Conservation (phyloP, 2,113 vertebrate genomes). For the Plotosus lineatus region DNA sequence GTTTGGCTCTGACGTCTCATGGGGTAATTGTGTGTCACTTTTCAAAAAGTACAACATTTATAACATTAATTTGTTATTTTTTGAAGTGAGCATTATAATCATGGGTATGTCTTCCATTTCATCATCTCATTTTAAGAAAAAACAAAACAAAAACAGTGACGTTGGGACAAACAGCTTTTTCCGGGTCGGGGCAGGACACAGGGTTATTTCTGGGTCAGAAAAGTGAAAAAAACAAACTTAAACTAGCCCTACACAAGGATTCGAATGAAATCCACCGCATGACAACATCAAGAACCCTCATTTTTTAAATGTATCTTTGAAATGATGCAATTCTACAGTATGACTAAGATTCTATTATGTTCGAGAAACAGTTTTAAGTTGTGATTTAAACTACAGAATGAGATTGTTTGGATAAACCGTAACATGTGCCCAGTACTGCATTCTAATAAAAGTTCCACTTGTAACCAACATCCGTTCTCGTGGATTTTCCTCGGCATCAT, state of each 20-base stretch:
- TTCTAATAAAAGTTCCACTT: slow-evolving; percentile 46
- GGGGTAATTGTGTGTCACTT: background rate
- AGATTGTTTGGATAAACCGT: background rate
- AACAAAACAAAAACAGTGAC: too few relatives aligned
- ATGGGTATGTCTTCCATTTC: background rate
- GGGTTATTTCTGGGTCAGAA: background rate
- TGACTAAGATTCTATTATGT: background rate
- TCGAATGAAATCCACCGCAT: slow-evolving; percentile 12
- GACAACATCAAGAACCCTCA: background rate
- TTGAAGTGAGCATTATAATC: background rate
- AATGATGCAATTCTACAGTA: too few relatives aligned
- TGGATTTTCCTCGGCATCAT: background rate
- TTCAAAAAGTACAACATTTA: background rate
- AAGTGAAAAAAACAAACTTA: background rate
- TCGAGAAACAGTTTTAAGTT: slow-evolving; percentile 1
- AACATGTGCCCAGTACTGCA: slow-evolving; percentile 37
- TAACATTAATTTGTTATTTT: background rate
- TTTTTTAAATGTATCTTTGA: background rate
- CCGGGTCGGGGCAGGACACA: background rate
- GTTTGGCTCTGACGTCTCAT: background rate
- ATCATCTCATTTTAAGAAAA: background rate
- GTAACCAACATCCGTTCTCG: background rate
- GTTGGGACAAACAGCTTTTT: background rate
- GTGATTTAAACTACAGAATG: too few relatives aligned
- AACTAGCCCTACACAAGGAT: background rate